Conservation (phyloP, 2,797 vertebrate genomes). For the Myotis myotis region DNA sequence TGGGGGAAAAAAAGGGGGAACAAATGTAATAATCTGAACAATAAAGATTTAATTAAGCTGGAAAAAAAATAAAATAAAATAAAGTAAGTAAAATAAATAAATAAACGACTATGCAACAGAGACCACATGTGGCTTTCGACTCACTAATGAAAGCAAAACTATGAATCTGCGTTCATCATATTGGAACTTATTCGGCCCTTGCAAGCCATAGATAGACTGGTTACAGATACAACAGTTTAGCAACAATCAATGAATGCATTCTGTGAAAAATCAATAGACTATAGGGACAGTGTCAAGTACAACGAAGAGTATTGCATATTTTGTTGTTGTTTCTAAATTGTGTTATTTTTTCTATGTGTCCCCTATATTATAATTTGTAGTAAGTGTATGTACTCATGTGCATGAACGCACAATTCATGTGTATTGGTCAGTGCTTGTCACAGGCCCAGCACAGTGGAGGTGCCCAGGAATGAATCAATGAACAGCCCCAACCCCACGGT, state of each 20-base stretch:
- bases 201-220: background rate
- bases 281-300: background rate
- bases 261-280: background rate
- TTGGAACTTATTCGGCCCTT: background rate
- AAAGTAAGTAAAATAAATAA: background rate
- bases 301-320: background rate
- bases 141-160: background rate
- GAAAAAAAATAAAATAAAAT: background rate
- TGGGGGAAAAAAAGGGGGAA: too few relatives aligned
- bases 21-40: too few relatives aligned
- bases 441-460: background rate
- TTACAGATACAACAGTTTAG: background rate
- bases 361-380: background rate
- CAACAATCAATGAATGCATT: background rate
- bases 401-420: background rate
- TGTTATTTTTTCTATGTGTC: too few relatives aligned
- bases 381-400: background rate
- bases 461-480: background rate
- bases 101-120: background rate
- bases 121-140: background rate
- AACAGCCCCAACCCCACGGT: background rate
- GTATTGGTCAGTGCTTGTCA: too few relatives aligned
- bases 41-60: too few relatives aligned
- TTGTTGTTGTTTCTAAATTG: background rate
- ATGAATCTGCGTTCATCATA: background rate